Percentiles rank a stretch among this genome's conserved stretches.
phyloP scores from a whole-genome alignment of 2,113 vertebrate genomes.

The Ailurus styani region DNA sequence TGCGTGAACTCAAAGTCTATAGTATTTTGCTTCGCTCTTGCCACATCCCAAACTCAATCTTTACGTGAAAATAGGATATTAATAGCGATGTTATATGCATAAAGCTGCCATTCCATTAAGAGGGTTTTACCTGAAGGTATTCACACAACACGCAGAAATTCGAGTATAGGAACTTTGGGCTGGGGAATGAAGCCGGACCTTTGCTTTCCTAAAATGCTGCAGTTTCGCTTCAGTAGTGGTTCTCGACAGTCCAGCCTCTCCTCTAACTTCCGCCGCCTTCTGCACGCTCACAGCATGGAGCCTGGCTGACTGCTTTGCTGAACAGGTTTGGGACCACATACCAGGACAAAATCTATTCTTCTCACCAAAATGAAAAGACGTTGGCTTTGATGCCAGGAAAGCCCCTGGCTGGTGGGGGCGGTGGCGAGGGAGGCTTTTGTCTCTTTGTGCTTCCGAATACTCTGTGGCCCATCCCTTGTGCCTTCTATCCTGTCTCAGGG shows the following conservation, averaged over 20 bases:
- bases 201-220: neutral
- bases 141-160: neutral
- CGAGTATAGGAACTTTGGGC: neutral
- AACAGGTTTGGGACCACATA: neutral
- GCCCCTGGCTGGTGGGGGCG: neutral
- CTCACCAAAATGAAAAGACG: neutral
- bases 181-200: neutral
- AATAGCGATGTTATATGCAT: neutral
- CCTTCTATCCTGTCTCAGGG: neutral
- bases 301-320: neutral
- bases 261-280: neutral
- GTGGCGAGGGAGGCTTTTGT: no score
- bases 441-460: neutral
- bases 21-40: neutral
- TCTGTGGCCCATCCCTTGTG: no score
- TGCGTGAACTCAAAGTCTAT: neutral
- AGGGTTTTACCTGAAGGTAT: neutral
- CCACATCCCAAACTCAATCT: neutral
- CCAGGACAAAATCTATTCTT: neutral
- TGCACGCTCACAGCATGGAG: accelerated
- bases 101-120: neutral
- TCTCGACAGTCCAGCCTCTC: neutral
- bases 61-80: neutral
- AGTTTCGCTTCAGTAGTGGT: accelerated
- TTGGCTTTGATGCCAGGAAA: neutral